Percentiles rank a stretch among this genome's conserved stretches.
Evolutionary conservation across 1,140 invertebrate species (phyloP).

Genomic region (Amphibalanus amphitrite): DNA sequence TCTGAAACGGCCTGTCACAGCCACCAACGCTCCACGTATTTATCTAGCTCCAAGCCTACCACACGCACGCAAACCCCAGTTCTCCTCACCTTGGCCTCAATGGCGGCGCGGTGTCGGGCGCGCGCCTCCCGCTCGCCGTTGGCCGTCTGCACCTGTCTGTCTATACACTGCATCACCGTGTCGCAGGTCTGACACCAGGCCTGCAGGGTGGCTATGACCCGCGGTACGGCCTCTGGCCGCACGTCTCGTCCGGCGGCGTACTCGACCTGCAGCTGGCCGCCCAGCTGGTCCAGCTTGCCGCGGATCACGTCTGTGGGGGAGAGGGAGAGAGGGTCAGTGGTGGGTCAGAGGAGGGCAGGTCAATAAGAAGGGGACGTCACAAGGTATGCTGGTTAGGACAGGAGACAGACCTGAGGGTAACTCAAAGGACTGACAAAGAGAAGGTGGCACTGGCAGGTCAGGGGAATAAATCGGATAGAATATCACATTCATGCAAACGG

Average conservation of each 20-base stretch:
- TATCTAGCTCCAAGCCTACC: no score
- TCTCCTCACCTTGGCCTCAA: neutral
- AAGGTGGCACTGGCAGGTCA: neutral
- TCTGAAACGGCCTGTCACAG: no score
- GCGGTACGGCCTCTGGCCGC: constrained; percentile 51
- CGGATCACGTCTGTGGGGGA: constrained; percentile 64
- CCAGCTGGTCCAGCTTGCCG: constrained; percentile 90
- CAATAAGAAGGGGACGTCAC: neutral
- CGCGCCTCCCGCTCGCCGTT: constrained; percentile 67
- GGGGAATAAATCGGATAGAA: no score
- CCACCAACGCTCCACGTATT: no score
- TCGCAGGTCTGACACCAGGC: constrained; percentile 86
- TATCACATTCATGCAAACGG: no score
- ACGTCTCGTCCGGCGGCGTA: constrained; percentile 87
- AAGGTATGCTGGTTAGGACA: no score
- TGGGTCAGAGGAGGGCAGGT: neutral
- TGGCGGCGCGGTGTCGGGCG: neutral
- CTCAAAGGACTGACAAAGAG: neutral
- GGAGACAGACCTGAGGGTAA: neutral
- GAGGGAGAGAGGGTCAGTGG: neutral
- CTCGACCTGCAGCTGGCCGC: constrained; percentile 79
- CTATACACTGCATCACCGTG: constrained; percentile 66
- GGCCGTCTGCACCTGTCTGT: constrained; percentile 69
- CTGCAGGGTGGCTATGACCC: constrained; percentile 58
- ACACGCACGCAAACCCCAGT: no score